Evolutionary conservation across 2,113 vertebrate species (phyloP).

Genomic region (Gnathonemus longibarbis): DNA sequence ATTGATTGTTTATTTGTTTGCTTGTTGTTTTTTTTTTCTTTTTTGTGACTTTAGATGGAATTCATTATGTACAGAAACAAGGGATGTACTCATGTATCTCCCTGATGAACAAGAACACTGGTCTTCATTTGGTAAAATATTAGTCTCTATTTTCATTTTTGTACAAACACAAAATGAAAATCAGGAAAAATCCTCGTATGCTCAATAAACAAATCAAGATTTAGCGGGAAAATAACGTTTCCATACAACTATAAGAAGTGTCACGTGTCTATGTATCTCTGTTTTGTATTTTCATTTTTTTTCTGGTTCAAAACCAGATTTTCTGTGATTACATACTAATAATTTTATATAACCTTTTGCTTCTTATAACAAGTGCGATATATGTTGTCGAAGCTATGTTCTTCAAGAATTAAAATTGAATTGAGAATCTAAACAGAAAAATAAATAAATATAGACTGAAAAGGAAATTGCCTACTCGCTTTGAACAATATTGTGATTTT

Average conservation of each 20-base stretch:
- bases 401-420: constrained; percentile 99
- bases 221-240: constrained; percentile 94
- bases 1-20: constrained; percentile 27
- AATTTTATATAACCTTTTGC: constrained; percentile 99
- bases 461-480: constrained; percentile 76
- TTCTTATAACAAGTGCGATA: constrained; percentile 99
- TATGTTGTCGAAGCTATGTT: constrained; percentile 99
- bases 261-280: constrained; percentile 99
- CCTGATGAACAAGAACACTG: constrained; percentile 80
- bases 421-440: constrained; percentile 97
- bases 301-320: constrained; percentile 99
- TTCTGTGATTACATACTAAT: constrained; percentile 99
- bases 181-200: constrained; percentile 83
- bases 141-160: constrained; percentile 99
- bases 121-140: constrained; percentile 99
- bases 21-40: constrained; percentile 9
- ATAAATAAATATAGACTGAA: constrained; percentile 92
- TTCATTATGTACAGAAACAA: constrained; percentile 93
- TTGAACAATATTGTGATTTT: constrained; percentile 67
- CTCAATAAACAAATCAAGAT: constrained; percentile 87
- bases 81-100: constrained; percentile 83
- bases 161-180: constrained; percentile 59
- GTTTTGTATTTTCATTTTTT: constrained; percentile 91
- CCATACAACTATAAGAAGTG: constrained; percentile 99
- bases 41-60: constrained; percentile 74